Evolutionary conservation across 2,113 vertebrate species (phyloP).

Genomic region (Archilochus colubris): DNA sequence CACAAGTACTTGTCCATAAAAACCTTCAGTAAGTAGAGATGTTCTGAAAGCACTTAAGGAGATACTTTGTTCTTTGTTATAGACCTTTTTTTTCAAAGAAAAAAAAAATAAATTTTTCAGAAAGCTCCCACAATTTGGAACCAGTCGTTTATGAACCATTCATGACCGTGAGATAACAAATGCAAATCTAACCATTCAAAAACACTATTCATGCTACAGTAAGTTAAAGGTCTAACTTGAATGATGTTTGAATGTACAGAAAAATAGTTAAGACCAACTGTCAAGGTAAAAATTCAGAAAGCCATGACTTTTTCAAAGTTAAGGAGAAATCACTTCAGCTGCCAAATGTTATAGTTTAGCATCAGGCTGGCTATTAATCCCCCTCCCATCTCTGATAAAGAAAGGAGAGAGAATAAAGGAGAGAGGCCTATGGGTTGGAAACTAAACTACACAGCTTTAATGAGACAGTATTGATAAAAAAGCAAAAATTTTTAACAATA

Average conservation of each 20-base stretch:
- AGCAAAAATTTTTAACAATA: no score
- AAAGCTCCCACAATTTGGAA: not conserved
- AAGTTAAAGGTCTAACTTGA: not conserved
- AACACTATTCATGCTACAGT: not conserved
- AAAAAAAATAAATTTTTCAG: not conserved
- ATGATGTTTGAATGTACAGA: not conserved
- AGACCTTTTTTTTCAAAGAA: not conserved
- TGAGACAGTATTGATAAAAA: no score
- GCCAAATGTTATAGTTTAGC: not conserved
- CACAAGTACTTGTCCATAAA: not conserved
- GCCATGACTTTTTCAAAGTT: not conserved
- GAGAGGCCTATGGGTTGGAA: no score
- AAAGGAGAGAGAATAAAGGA: no score
- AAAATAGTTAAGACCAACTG: not conserved
- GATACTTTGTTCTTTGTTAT: not conserved
- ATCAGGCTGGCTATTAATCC: no score
- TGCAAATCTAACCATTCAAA: not conserved
- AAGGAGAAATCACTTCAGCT: not conserved
- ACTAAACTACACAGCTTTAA: no score
- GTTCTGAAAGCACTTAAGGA: slow-evolving; percentile 1
- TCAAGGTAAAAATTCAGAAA: not conserved
- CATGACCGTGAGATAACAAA: not conserved
- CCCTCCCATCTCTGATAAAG: no score
- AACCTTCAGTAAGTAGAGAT: not conserved
- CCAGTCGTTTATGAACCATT: not conserved